These are phyloP conservation scores for Flabesymbios commensalis DNA, from an alignment of 2,888 invertebrate genomes.

Conservation along the genomic window DNA sequence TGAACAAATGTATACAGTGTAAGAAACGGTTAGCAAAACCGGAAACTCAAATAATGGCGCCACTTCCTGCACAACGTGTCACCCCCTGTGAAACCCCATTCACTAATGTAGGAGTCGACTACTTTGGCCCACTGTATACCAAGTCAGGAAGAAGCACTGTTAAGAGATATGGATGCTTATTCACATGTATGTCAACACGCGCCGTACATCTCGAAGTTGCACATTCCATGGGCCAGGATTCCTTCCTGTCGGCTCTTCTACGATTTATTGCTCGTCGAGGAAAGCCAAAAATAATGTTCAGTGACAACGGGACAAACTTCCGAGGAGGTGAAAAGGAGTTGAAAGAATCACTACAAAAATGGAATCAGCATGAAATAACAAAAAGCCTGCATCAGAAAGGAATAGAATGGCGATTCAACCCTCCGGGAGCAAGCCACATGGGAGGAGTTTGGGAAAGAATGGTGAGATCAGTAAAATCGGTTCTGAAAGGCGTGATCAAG, in stretches of 20 bases:
- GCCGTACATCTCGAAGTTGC: slow-evolving; percentile 46
- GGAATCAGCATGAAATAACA: too few relatives aligned
- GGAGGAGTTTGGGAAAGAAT: too few relatives aligned
- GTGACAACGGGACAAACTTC: slow-evolving; percentile 32
- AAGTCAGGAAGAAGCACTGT: slow-evolving; percentile 38
- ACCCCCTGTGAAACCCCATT: slow-evolving; percentile 38
- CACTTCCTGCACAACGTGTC: slow-evolving; percentile 48
- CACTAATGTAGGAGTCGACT: slow-evolving; percentile 48
- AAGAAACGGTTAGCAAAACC: slow-evolving; percentile 31
- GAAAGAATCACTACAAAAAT: too few relatives aligned
- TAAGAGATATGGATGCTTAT: slow-evolving; percentile 47
- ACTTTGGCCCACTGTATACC: slow-evolving; percentile 46
- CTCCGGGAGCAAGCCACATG: too few relatives aligned
- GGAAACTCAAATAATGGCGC: slow-evolving; percentile 47
- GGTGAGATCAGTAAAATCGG: too few relatives aligned
- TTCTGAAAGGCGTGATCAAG: too few relatives aligned
- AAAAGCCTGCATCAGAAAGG: too few relatives aligned
- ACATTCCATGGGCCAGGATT: slow-evolving; percentile 30
- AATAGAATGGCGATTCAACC: too few relatives aligned
- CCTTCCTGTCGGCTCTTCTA: slow-evolving; percentile 33
- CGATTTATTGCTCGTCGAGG: slow-evolving; percentile 31
- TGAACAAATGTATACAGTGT: slow-evolving; percentile 45
- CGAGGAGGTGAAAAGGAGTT: too few relatives aligned
- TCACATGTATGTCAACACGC: slow-evolving; percentile 46
- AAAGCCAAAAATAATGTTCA: slow-evolving; percentile 21